Base-by-base conservation (phyloP, 2,113 vertebrate species). In the Chelonoidis abingdonii region DNA sequence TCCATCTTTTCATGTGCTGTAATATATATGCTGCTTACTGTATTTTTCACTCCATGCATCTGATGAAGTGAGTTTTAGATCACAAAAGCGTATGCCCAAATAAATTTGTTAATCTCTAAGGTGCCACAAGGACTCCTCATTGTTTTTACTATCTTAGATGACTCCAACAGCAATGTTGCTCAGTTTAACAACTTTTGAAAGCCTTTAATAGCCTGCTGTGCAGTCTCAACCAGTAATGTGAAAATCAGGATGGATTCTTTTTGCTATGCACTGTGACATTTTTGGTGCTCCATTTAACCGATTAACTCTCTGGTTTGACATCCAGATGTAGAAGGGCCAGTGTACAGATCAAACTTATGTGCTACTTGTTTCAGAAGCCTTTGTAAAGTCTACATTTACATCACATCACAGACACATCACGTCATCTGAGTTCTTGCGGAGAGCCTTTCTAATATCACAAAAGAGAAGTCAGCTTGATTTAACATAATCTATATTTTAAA, bases 181-280 rank as follows among this genome's bases (percentile, higher is more conserved):
- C n/a, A 49, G 44, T 75, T 95, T 84, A 94, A 29, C 59, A 59
- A 81, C 78, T 89, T 81, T 83, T 50, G 47, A 87, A 93, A 83
- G 10, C 65, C 59, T 84, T 87, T 87, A 89, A 84, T 56, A 52
- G 81, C 52, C 27, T 92, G 56, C 29, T 78, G 6, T 89, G 49
- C 35, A 88, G 92, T 47, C 27, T 92, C 47, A 86, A 84, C 52
- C 49, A 86, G 78, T 29, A 72, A 84, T 12, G 29, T 84, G 86
- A 86, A 97, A 96, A 84, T 44, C 4, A 29, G 57, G 57, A 87
- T 65, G 29, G 56, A 86, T 94, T 90, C n/a, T 87, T 91, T 24
- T 5, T 88, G 24, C 7, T 8, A 86, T 94, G 31, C 54, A 41
- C 13, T 4, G n/a, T 35, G 79, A 65, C 8, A 21, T 54, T 87